These are phyloP conservation scores for Thereuonema tuberculata DNA, from an alignment of 1,140 invertebrate genomes.

Conservation along the genomic window DNA sequence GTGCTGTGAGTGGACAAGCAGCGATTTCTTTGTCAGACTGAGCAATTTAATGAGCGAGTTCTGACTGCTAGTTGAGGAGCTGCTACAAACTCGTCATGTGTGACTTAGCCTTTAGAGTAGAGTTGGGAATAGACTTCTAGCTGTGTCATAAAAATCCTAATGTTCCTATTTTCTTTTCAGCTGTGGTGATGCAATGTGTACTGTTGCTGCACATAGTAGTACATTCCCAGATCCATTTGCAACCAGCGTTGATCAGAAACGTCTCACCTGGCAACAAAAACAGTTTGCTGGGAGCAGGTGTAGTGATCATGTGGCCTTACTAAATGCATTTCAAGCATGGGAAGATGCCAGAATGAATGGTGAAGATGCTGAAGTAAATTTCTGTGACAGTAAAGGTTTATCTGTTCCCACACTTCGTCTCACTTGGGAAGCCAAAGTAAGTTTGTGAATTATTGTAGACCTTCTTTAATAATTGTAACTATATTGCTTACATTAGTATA, in stretches of 20 bases:
- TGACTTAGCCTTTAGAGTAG: no score
- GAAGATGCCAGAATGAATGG: constrained; percentile 55
- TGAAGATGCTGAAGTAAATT: constrained; percentile 60
- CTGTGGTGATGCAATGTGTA: constrained; percentile 74
- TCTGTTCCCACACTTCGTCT: constrained; percentile 76
- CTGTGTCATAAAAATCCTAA: no score
- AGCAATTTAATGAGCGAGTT: no score
- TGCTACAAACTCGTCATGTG: no score
- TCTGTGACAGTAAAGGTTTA: constrained; percentile 81
- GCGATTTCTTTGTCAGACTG: no score
- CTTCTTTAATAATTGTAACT: not conserved
- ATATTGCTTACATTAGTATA: not conserved
- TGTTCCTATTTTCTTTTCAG: constrained; percentile 24
- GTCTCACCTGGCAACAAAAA: constrained; percentile 59
- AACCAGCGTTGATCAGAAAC: constrained; percentile 32
- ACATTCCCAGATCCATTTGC: constrained; percentile 60
- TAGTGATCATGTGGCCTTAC: constrained; percentile 89
- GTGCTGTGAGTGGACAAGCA: no score
- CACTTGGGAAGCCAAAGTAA: constrained; percentile 75
- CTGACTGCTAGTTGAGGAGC: no score
- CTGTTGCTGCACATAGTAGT: constrained; percentile 84
- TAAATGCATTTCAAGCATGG: constrained; percentile 84
- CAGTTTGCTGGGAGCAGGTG: constrained; percentile 67
- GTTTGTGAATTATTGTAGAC: no score
- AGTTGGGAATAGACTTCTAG: no score